Conservation (phyloP, 1,140 invertebrate species). For the Drosophila orena region DNA sequence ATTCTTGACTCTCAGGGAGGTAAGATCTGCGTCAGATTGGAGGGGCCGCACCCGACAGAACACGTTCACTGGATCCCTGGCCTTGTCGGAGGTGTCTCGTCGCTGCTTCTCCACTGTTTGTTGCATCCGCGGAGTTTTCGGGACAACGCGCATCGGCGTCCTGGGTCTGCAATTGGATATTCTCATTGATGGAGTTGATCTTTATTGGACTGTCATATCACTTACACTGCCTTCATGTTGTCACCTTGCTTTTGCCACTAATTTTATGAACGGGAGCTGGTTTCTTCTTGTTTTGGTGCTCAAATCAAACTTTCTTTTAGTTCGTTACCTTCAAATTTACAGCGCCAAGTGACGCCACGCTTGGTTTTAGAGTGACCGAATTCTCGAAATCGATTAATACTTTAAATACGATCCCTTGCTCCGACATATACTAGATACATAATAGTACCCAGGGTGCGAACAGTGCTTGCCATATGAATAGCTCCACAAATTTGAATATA, state of each 20-base stretch:
- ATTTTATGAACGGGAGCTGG: not conserved
- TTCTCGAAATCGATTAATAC: not conserved
- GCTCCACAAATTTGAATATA: not conserved
- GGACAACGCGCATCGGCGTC: constrained; percentile 68
- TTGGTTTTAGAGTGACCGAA: constrained; percentile 30
- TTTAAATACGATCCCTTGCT: not conserved
- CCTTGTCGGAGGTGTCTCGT: constrained; percentile 41
- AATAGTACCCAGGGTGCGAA: not conserved
- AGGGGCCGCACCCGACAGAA: constrained; percentile 93
- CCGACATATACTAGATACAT: not conserved
- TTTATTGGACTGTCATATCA: constrained; percentile 5
- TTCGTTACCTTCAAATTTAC: constrained; percentile 68
- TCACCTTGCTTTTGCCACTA: not conserved
- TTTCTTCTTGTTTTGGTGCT: not conserved
- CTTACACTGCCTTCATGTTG: constrained; percentile 71
- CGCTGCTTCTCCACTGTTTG: constrained; percentile 39
- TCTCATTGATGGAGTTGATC: not conserved
- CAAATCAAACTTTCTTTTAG: constrained; percentile 6
- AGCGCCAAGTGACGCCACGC: constrained; percentile 74
- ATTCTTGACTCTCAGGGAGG: constrained; percentile 91
- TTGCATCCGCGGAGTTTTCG: constrained; percentile 55
- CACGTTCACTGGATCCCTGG: constrained; percentile 90
- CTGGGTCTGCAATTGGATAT: constrained; percentile 63
- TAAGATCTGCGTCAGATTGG: constrained; percentile 87
- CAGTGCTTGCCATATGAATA: not conserved